Evolutionary conservation across 2,888 invertebrate genomes (phyloP).

Genomic region (Drosophila rubida): DNA sequence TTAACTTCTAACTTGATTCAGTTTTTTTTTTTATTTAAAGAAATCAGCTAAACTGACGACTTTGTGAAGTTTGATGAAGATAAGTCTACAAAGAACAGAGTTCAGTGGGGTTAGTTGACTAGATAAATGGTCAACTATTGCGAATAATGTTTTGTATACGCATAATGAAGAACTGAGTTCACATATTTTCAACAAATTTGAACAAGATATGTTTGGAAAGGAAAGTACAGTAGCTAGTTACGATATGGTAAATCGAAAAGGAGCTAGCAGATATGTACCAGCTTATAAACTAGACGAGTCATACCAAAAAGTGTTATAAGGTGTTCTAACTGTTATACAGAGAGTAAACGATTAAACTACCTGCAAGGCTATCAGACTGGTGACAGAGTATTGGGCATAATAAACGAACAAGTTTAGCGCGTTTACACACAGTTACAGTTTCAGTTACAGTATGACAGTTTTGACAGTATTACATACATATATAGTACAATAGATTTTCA

Average conservation of each 20-base stretch:
- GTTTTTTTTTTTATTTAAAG: too few relatives aligned
- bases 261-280: slow-evolving; percentile 4
- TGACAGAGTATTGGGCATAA: neutral
- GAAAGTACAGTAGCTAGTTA: neutral
- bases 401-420: slow-evolving; percentile 19
- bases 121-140: neutral
- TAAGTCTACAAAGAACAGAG: neutral
- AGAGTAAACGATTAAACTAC: neutral
- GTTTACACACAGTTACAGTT: slow-evolving; percentile 21
- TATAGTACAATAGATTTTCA: slow-evolving; percentile 30
- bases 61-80: neutral
- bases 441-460: slow-evolving; percentile 26
- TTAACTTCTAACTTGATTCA: too few relatives aligned
- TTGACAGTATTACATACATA: slow-evolving; percentile 38
- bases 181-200: neutral
- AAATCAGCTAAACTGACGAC: too few relatives aligned
- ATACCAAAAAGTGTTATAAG: neutral
- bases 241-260: neutral
- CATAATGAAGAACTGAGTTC: too few relatives aligned
- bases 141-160: too few relatives aligned
- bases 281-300: slow-evolving; percentile 9
- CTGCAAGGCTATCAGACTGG: slow-evolving; percentile 8
- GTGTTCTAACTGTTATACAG: slow-evolving; percentile 8
- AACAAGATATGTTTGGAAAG: slow-evolving; percentile 2
- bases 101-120: neutral